phyloP scores from a whole-genome alignment of 2,113 vertebrate species.

The Aegotheles bennettii region DNA sequence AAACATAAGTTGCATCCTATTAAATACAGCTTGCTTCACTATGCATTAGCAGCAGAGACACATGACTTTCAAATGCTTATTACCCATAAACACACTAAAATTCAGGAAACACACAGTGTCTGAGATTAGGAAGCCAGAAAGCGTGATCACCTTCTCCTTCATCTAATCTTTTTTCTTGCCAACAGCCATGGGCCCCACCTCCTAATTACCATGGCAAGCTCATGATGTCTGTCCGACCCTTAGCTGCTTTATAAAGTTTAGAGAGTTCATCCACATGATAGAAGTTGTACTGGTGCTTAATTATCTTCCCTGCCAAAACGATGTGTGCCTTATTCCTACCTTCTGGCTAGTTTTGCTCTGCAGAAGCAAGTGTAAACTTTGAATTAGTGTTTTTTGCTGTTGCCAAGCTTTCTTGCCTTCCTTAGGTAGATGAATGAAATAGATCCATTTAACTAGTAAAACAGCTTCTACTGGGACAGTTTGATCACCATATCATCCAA shows the following conservation, averaged over 20 bases:
- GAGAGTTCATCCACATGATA: neutral
- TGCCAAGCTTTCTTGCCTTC: neutral
- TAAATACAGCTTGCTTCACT: neutral
- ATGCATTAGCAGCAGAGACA: neutral
- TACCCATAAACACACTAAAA: neutral
- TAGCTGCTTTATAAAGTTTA: neutral
- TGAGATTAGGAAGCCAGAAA: neutral
- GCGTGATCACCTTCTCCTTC: no score
- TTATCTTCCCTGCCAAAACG: neutral
- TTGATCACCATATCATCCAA: neutral
- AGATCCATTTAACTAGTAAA: neutral
- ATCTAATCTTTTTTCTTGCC: neutral
- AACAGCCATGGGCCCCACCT: accelerated
- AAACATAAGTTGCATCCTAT: neutral
- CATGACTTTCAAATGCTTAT: neutral
- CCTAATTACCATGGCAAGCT: neutral
- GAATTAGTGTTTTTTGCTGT: neutral
- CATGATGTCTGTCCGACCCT: neutral
- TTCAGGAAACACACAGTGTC: neutral
- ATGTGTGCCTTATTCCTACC: neutral
- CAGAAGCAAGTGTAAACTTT: neutral
- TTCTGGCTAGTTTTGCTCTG: neutral
- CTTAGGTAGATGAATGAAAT: neutral
- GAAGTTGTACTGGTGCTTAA: neutral
- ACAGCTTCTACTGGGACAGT: neutral